Conservation (phyloP, 2,888 invertebrate species). For the Xestobium rufovillosum region DNA sequence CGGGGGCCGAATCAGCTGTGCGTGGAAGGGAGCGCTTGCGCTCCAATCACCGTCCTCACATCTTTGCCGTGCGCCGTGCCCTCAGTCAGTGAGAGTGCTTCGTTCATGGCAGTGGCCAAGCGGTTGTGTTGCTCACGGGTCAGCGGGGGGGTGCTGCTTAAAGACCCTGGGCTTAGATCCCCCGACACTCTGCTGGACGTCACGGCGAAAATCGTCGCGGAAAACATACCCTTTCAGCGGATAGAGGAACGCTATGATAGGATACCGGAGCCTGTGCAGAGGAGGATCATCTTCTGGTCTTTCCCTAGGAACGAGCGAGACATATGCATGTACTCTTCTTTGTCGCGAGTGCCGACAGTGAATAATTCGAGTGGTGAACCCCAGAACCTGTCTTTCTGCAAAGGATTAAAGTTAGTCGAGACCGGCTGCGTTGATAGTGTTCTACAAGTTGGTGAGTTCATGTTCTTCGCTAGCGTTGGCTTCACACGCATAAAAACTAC, state of each 20-base stretch:
- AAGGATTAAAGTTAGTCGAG: slow-evolving; percentile 76
- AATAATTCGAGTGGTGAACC: slow-evolving; percentile 52
- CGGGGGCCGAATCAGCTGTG: slow-evolving; percentile 44
- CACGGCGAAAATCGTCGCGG: slow-evolving; percentile 75
- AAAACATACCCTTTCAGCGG: slow-evolving; percentile 77
- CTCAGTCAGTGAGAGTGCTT: slow-evolving; percentile 42
- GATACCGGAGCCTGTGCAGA: slow-evolving; percentile 83
- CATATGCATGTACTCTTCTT: slow-evolving; percentile 84
- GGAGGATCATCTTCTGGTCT: slow-evolving; percentile 82
- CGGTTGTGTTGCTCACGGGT: slow-evolving; percentile 46
- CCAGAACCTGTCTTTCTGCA: slow-evolving; percentile 78
- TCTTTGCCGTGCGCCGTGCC: slow-evolving; percentile 12
- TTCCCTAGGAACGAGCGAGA: slow-evolving; percentile 82
- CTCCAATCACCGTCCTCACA: no score
- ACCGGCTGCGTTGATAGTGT: slow-evolving; percentile 77
- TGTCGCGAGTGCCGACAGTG: slow-evolving; percentile 51
- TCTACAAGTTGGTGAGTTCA: slow-evolving; percentile 78
- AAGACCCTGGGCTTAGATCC: slow-evolving; percentile 41
- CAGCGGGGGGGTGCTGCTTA: slow-evolving; percentile 33
- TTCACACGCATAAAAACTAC: no score
- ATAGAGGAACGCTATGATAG: slow-evolving; percentile 81
- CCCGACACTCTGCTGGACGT: slow-evolving; percentile 75
- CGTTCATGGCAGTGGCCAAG: slow-evolving; percentile 43
- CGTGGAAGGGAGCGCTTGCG: slow-evolving; percentile 28
- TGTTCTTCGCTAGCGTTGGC: background rate